phyloP scores from a whole-genome alignment of 2,888 invertebrate genomes.

The Yponomeuta sedellus region DNA sequence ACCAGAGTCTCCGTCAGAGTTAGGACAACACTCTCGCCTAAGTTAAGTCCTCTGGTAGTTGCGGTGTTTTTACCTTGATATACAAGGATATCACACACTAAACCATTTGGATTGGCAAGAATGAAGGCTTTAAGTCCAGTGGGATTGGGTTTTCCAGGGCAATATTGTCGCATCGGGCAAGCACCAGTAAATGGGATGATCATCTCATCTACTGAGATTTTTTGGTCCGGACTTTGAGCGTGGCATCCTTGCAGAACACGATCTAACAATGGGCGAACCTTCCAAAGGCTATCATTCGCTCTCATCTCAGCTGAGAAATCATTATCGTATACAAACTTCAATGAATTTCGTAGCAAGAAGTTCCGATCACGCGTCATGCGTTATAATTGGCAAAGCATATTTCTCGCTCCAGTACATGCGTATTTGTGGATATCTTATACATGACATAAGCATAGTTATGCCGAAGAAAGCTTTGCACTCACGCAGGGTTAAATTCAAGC shows the following conservation, averaged over 20 bases:
- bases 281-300: neutral
- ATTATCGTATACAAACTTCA: constrained; percentile 5
- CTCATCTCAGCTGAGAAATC: neutral
- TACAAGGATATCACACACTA: constrained; percentile 6
- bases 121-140: constrained; percentile 12
- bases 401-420: neutral
- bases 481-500: neutral
- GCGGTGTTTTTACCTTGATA: constrained; percentile 11
- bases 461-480: neutral
- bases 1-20: constrained; percentile 18
- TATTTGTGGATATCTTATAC: neutral
- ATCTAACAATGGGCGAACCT: constrained; percentile 2
- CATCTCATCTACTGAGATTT: constrained; percentile 4
- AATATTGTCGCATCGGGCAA: constrained; percentile 14
- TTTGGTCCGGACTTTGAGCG: neutral
- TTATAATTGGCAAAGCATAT: neutral
- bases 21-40: neutral
- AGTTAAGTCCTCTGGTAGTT: neutral
- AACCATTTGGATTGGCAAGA: constrained; percentile 9
- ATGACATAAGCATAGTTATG: neutral
- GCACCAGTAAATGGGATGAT: constrained; percentile 3
- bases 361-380: neutral
- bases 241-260: constrained; percentile 20
- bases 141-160: constrained; percentile 14
- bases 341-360: neutral